A percentile compares a stretch with the other conserved stretches of the same genome.
These are phyloP conservation scores for Polypterus bichir DNA, from an alignment of 2,113 vertebrate genomes.

Conservation along the genomic window DNA sequence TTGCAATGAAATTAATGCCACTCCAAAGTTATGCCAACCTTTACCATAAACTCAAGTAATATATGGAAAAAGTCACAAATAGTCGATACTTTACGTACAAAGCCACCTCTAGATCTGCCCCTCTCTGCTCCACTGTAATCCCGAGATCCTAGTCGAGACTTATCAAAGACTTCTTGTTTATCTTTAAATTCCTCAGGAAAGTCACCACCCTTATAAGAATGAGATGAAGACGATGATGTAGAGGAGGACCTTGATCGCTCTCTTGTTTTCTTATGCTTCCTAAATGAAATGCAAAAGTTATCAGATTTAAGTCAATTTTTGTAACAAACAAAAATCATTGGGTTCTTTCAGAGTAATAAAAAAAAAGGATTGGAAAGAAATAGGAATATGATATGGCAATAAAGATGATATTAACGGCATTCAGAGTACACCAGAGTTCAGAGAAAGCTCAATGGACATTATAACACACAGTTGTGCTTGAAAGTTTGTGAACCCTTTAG, in stretches of 20 bases:
- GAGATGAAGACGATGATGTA: conserved; percentile 76
- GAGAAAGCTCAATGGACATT: too few relatives aligned
- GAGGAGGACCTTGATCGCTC: conserved; percentile 83
- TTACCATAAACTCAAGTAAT: too few relatives aligned
- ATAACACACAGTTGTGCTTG: too few relatives aligned
- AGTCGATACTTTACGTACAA: conserved; percentile 57
- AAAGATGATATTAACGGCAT: background rate
- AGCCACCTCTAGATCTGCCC: conserved; percentile 59
- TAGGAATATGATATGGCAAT: background rate
- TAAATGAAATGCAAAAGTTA: conserved; percentile 26
- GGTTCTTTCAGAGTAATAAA: too few relatives aligned
- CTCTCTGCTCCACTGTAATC: conserved; percentile 62
- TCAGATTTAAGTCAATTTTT: too few relatives aligned
- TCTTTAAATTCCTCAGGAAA: conserved; percentile 61
- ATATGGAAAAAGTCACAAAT: too few relatives aligned
- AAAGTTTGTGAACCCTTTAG: too few relatives aligned
- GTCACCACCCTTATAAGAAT: conserved; percentile 61
- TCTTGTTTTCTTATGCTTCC: conserved; percentile 74
- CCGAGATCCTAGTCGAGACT: conserved; percentile 53
- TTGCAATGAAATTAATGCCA: too few relatives aligned
- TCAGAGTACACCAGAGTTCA: background rate
- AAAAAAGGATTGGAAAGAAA: too few relatives aligned
- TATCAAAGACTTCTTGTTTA: conserved; percentile 61
- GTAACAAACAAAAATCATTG: too few relatives aligned
- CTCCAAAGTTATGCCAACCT: too few relatives aligned